phyloP scores from a whole-genome alignment of 2,888 invertebrate genomes.

The Epinotia ramella region DNA sequence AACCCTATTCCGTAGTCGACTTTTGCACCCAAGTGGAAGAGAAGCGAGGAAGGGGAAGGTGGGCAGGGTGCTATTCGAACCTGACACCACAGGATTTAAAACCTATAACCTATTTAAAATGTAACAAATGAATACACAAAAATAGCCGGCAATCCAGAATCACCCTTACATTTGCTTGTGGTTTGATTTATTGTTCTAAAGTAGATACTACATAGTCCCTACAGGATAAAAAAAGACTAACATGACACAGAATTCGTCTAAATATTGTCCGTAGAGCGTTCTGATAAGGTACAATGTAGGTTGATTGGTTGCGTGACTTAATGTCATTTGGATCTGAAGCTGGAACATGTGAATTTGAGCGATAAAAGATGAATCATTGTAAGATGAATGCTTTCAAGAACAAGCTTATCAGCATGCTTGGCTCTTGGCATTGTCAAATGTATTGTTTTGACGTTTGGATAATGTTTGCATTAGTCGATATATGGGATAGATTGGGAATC shows the following conservation, averaged over 20 bases:
- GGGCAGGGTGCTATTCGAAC: no score
- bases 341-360: conserved; percentile 70
- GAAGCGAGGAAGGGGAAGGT: no score
- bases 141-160: conserved; percentile 30
- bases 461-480: not conserved
- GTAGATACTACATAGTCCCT: conserved; percentile 50
- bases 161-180: conserved; percentile 34
- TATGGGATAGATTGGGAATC: not conserved
- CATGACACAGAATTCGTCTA: not conserved
- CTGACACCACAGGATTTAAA: not conserved
- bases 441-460: conserved; percentile 14
- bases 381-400: conserved; percentile 70
- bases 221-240: not conserved
- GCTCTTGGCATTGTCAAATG: conserved; percentile 61
- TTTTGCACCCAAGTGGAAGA: no score
- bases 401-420: conserved; percentile 69
- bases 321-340: not conserved
- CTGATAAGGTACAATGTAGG: not conserved
- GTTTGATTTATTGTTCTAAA: conserved; percentile 70
- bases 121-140: conserved; percentile 6
- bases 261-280: not conserved
- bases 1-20: no score
- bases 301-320: not conserved
- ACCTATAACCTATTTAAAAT: not conserved
- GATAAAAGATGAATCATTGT: conserved; percentile 77